Evolutionary conservation across 2,888 invertebrate species (phyloP).

Genomic region (Branchipolynoe longqiensis): DNA sequence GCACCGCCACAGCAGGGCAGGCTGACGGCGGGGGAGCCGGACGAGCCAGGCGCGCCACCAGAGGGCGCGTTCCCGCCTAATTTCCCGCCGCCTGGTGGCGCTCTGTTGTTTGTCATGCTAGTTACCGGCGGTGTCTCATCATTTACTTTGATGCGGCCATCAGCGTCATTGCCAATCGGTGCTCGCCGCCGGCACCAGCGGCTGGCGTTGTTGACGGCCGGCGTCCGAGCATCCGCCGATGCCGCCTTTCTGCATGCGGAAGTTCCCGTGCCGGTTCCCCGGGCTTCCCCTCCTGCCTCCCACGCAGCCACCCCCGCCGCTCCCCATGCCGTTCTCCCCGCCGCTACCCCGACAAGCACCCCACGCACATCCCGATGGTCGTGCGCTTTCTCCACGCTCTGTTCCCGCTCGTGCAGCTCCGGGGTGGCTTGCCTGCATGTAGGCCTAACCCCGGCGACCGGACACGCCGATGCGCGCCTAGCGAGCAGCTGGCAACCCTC

Average conservation of each 20-base stretch:
- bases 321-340: not conserved
- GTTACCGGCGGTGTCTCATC: conserved; percentile 43
- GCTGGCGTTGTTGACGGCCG: not conserved
- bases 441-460: not conserved
- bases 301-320: not conserved
- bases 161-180: conserved; percentile 21
- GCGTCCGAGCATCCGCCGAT: not conserved
- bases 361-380: not conserved
- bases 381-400: not conserved
- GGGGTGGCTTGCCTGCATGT: not conserved
- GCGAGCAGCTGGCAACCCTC: not conserved
- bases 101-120: conserved; percentile 50
- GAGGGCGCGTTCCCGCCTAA: not conserved
- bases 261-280: not conserved
- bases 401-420: not conserved
- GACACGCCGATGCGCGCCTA: not conserved
- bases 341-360: not conserved
- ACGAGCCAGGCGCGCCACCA: not conserved
- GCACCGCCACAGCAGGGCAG: not conserved
- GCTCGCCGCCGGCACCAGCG: not conserved
- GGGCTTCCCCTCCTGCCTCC: not conserved
- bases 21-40: not conserved
- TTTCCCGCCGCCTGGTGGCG: conserved; percentile 1
- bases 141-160: conserved; percentile 22
- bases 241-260: not conserved